phyloP scores from a whole-genome alignment of 2,888 invertebrate species.

The Exocentrus adspersus region DNA sequence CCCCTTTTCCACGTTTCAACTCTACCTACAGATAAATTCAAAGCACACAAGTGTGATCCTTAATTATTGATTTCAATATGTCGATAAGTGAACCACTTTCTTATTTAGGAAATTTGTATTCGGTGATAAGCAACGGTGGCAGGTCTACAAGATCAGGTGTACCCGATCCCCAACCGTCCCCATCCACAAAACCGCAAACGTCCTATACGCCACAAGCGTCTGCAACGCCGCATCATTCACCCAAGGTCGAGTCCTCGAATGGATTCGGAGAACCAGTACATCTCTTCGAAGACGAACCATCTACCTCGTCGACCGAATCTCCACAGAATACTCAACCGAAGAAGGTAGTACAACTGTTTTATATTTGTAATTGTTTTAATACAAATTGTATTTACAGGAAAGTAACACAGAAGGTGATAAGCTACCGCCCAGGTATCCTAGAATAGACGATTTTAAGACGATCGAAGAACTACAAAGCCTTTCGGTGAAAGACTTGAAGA shows the following conservation, averaged over 20 bases:
- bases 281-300: background rate
- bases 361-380: background rate
- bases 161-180: constrained; percentile 15
- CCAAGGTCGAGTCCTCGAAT: background rate
- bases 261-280: constrained; percentile 1
- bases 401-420: constrained; percentile 44
- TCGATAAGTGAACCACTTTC: too few species aligned
- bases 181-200: constrained; percentile 1
- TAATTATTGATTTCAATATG: too few species aligned
- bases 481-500: constrained; percentile 83
- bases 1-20: too few species aligned
- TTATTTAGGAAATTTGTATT: constrained; percentile 47
- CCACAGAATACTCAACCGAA: background rate
- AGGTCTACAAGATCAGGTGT: constrained; percentile 31
- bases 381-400: constrained; percentile 20
- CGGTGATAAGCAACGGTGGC: constrained; percentile 42
- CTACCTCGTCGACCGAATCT: constrained; percentile 36
- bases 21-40: too few species aligned
- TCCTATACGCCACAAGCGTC: too few species aligned
- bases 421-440: constrained; percentile 53
- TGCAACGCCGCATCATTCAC: constrained; percentile 6
- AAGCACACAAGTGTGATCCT: too few species aligned
- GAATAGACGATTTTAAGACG: constrained; percentile 64
- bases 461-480: constrained; percentile 70
- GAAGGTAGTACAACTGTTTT: background rate